Percentiles rank a stretch among this genome's conserved stretches.
These are phyloP conservation scores for Ladona fulva DNA, from an alignment of 1,140 invertebrate genomes.

Conservation along the genomic window DNA sequence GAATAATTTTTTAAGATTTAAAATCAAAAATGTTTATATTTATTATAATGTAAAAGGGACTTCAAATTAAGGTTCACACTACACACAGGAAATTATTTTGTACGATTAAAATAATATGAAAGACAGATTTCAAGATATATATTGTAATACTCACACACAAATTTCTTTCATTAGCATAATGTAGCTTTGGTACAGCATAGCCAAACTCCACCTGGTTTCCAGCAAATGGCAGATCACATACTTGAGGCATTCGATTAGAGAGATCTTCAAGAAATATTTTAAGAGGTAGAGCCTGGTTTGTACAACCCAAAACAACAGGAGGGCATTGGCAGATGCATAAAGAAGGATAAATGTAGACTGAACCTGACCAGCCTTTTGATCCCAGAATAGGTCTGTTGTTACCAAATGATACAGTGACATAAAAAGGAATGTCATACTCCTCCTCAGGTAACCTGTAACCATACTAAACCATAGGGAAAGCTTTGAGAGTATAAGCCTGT, in stretches of 20 bases:
- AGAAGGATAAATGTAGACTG: slow-evolving; percentile 36
- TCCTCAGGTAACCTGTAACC: slow-evolving; percentile 40
- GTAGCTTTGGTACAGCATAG: slow-evolving; percentile 20
- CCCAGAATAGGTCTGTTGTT: slow-evolving; percentile 23
- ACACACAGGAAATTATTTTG: too few relatives aligned
- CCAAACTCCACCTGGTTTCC: slow-evolving; percentile 11
- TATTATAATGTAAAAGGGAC: too few relatives aligned
- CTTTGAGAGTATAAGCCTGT: too few relatives aligned
- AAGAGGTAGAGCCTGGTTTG: slow-evolving; percentile 29
- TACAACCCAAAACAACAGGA: slow-evolving; percentile 34
- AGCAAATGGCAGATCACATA: slow-evolving; percentile 21
- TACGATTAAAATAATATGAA: too few relatives aligned
- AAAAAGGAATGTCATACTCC: slow-evolving; percentile 28
- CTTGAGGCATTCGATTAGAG: slow-evolving; percentile 14
- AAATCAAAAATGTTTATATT: too few relatives aligned
- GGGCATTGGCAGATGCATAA: slow-evolving; percentile 34
- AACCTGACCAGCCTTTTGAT: slow-evolving; percentile 27
- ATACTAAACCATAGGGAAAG: slow-evolving; percentile 29
- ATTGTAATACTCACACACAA: neutral
- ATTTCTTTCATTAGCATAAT: slow-evolving; percentile 17
- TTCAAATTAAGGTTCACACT: too few relatives aligned
- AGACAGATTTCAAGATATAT: too few relatives aligned
- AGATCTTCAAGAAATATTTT: slow-evolving; percentile 19
- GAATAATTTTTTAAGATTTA: too few relatives aligned
- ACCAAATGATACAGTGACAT: slow-evolving; percentile 34